Percentiles rank a stretch among this genome's conserved stretches.
Conservation (phyloP, 2,888 invertebrate species). For the Capitulum mitella region DNA sequence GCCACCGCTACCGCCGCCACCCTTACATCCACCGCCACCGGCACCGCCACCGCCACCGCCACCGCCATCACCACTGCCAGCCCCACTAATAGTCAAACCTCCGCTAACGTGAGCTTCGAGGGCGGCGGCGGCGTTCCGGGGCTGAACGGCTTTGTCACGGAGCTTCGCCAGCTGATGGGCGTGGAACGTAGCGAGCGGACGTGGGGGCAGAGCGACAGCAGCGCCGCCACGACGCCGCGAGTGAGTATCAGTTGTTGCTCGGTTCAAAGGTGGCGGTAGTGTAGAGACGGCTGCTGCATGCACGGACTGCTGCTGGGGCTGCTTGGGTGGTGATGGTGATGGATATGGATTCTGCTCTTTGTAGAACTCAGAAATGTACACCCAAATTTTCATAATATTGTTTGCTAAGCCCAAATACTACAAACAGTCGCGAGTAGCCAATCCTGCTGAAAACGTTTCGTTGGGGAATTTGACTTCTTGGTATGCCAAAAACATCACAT, state of each 20-base stretch:
- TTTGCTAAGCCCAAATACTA: too few species aligned
- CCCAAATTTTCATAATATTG: too few species aligned
- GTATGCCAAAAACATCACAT: too few species aligned
- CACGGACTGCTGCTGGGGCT: neutral
- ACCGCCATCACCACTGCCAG: neutral
- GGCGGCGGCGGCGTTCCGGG: neutral
- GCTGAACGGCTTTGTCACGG: neutral
- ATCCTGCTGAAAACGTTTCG: too few species aligned
- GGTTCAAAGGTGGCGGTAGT: neutral
- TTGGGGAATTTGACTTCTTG: too few species aligned
- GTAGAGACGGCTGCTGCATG: neutral
- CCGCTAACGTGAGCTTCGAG: neutral
- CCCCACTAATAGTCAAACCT: neutral
- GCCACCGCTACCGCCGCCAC: neutral
- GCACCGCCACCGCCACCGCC: neutral
- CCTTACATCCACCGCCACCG: neutral
- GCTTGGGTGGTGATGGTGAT: neutral
- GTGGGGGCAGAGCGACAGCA: neutral
- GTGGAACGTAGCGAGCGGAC: neutral
- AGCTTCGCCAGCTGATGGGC: conserved; percentile 16
- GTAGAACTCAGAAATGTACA: too few species aligned
- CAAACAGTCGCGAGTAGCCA: too few species aligned
- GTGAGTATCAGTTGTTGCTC: neutral
- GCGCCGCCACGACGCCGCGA: neutral
- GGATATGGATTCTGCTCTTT: too few species aligned